Evolutionary conservation across 2,888 invertebrate genomes (phyloP).

Genomic region (Pheosia tremula): DNA sequence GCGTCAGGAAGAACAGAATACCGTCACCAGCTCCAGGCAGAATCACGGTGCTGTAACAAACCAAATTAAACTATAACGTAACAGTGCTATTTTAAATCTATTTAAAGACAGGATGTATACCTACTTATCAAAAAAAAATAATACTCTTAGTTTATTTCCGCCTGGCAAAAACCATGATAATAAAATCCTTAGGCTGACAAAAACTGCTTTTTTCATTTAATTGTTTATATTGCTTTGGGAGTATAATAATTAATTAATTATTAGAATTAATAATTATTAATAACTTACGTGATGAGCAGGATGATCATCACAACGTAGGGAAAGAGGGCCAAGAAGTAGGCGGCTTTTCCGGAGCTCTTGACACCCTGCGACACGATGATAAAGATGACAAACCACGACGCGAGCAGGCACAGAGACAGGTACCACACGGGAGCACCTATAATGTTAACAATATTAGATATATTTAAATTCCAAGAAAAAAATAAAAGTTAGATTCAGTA

Average conservation of each 20-base stretch:
- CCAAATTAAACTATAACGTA: neutral
- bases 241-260: neutral
- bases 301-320: constrained; percentile 92
- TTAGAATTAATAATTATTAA: neutral
- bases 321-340: constrained; percentile 95
- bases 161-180: too few species aligned
- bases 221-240: neutral
- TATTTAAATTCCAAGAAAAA: neutral
- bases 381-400: constrained; percentile 88
- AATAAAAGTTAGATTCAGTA: neutral
- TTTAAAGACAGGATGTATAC: too few species aligned
- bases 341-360: constrained; percentile 91
- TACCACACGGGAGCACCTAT: constrained; percentile 88
- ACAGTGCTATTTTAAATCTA: too few species aligned
- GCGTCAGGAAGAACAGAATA: constrained; percentile 91
- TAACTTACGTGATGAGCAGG: constrained; percentile 85
- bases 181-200: too few species aligned
- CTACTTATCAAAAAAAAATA: too few species aligned
- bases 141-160: too few species aligned
- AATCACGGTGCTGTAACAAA: constrained; percentile 78
- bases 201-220: too few species aligned
- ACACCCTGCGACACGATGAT: constrained; percentile 89
- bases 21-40: constrained; percentile 88
- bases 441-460: neutral
- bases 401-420: constrained; percentile 86